Conservation (phyloP, 1,140 invertebrate species). For the Zaprionus ornatus region DNA sequence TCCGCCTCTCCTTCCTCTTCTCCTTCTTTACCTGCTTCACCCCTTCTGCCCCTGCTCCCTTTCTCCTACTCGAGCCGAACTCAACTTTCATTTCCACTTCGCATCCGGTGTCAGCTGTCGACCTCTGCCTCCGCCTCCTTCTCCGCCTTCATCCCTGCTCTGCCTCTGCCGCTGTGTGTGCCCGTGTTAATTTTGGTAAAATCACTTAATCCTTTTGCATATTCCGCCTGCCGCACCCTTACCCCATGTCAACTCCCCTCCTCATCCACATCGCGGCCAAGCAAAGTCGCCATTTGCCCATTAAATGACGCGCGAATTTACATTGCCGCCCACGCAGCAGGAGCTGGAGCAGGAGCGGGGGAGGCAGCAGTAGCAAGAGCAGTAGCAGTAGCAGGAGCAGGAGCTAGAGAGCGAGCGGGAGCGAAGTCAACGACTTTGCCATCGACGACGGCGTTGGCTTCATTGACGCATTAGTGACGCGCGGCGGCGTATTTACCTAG, state of each 20-base stretch:
- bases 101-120: conserved; percentile 24
- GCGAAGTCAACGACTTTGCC: conserved; percentile 28
- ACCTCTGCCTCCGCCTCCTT: background rate
- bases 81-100: conserved; percentile 18
- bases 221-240: conserved; percentile 17
- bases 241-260: conserved; percentile 52
- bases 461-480: conserved; percentile 65
- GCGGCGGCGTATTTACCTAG: conserved; percentile 74
- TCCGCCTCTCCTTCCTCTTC: no score
- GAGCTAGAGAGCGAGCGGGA: background rate
- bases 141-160: background rate
- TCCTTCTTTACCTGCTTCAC: no score
- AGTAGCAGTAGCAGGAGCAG: no score
- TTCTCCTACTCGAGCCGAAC: background rate
- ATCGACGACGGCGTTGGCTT: background rate
- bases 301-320: conserved; percentile 77
- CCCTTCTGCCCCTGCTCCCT: background rate
- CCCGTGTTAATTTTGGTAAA: conserved; percentile 68
- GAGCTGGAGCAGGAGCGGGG: no score
- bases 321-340: conserved; percentile 19
- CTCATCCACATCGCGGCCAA: conserved; percentile 28
- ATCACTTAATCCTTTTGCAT: conserved; percentile 79
- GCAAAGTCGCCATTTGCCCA: conserved; percentile 39
- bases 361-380: background rate
- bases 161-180: background rate